Conservation (phyloP, 2,113 vertebrate species). For the Pampusana beccarii region DNA sequence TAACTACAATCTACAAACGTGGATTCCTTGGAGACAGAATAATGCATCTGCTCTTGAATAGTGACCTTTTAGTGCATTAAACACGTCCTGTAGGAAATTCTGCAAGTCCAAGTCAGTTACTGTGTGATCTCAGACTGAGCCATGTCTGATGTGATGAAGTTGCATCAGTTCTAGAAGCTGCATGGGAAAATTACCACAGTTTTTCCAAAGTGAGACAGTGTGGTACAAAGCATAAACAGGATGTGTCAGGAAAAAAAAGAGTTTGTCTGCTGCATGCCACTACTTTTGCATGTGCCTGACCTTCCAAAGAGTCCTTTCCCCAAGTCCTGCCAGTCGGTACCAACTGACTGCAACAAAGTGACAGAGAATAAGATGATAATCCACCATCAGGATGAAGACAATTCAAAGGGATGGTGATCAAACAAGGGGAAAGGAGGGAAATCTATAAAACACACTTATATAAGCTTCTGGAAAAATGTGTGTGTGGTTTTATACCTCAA, state of each 20-base stretch:
- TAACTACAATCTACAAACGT: background rate
- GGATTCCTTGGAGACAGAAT: background rate
- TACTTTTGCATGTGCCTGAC: background rate
- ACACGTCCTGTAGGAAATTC: background rate
- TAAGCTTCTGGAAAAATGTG: background rate
- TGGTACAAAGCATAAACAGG: background rate
- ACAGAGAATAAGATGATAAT: background rate
- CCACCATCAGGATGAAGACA: background rate
- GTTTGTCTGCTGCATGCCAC: background rate
- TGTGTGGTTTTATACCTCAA: background rate
- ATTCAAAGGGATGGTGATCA: background rate
- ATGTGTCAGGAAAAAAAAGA: background rate
- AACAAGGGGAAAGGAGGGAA: background rate
- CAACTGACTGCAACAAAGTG: background rate
- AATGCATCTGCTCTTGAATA: background rate
- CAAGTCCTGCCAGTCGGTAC: background rate
- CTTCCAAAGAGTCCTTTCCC: background rate
- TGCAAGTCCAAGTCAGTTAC: background rate
- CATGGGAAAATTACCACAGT: background rate
- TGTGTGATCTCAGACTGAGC: background rate
- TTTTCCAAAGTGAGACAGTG: background rate
- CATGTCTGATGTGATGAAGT: background rate
- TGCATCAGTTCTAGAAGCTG: background rate
- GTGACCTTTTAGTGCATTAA: background rate
- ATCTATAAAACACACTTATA: background rate